phyloP scores from a whole-genome alignment of 2,888 invertebrate species.

The Theretra japonica region DNA sequence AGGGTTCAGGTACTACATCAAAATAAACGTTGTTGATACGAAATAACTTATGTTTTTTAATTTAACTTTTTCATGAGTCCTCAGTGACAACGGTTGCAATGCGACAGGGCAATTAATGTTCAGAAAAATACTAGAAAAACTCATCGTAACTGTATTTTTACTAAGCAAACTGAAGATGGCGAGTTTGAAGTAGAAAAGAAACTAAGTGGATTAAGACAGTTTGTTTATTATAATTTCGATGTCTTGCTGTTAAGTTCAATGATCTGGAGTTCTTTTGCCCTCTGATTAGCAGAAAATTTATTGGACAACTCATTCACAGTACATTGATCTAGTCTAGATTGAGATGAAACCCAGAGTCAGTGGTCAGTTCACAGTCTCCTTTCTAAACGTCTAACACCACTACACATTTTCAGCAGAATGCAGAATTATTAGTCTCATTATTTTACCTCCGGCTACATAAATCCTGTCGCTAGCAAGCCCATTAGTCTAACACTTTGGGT shows the following conservation, averaged over 20 bases:
- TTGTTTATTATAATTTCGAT: not conserved
- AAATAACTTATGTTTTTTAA: slow-evolving; percentile 21
- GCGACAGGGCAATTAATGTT: slow-evolving; percentile 15
- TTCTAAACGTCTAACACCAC: not conserved
- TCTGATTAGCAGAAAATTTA: too few relatives aligned
- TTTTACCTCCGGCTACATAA: too few relatives aligned
- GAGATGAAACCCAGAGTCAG: too few relatives aligned
- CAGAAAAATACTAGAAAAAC: slow-evolving; percentile 15
- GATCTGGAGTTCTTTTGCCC: not conserved
- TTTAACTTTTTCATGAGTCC: slow-evolving; percentile 10
- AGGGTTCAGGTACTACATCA: not conserved
- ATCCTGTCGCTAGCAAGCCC: too few relatives aligned
- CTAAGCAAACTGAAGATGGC: not conserved
- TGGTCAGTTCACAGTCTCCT: too few relatives aligned
- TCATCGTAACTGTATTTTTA: slow-evolving; percentile 7
- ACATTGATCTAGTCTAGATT: too few relatives aligned
- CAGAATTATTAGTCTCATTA: too few relatives aligned
- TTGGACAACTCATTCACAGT: too few relatives aligned
- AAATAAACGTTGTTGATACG: slow-evolving; percentile 15
- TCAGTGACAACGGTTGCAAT: not conserved
- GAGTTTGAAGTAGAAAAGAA: not conserved
- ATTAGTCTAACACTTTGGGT: too few relatives aligned
- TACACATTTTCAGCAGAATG: not conserved
- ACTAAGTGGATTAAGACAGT: not conserved
- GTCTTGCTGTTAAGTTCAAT: not conserved